These are phyloP conservation scores for Drosophila varians DNA, from an alignment of 1,140 invertebrate species.

Conservation along the genomic window DNA sequence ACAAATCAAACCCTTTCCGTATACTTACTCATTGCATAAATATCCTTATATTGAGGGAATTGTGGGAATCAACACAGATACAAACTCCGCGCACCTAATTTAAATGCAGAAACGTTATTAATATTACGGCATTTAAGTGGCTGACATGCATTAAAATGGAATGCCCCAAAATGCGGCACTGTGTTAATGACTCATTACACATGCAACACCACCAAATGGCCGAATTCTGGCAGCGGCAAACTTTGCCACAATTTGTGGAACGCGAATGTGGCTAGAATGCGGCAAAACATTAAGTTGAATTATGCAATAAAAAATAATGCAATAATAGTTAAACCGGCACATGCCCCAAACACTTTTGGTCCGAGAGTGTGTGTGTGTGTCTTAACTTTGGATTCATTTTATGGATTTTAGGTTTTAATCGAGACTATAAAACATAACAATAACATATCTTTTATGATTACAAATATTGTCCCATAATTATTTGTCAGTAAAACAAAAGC, in stretches of 20 bases:
- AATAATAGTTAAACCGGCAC: conserved; percentile 60
- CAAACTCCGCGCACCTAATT: conserved; percentile 69
- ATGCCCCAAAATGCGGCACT: conserved; percentile 54
- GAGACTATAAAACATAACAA: background rate
- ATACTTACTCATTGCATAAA: conserved; percentile 21
- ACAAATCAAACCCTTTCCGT: background rate
- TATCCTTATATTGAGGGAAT: background rate
- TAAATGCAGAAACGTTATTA: conserved; percentile 61
- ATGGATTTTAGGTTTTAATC: background rate
- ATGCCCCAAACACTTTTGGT: conserved; percentile 25
- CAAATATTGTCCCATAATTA: background rate
- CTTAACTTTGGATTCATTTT: background rate
- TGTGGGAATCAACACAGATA: conserved; percentile 58
- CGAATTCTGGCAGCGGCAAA: conserved; percentile 14
- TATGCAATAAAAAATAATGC: conserved; percentile 75
- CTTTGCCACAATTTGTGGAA: conserved; percentile 69
- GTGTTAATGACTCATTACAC: conserved; percentile 80
- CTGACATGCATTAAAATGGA: conserved; percentile 39
- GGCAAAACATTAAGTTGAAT: conserved; percentile 73
- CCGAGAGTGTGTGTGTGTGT: background rate
- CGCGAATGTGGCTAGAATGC: conserved; percentile 76
- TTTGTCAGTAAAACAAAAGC: background rate
- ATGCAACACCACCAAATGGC: conserved; percentile 63
- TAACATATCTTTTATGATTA: background rate
- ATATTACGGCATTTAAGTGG: conserved; percentile 47